Evolutionary conservation across 2,888 invertebrate species (phyloP).

Genomic region (Lampropteryx suffumata): DNA sequence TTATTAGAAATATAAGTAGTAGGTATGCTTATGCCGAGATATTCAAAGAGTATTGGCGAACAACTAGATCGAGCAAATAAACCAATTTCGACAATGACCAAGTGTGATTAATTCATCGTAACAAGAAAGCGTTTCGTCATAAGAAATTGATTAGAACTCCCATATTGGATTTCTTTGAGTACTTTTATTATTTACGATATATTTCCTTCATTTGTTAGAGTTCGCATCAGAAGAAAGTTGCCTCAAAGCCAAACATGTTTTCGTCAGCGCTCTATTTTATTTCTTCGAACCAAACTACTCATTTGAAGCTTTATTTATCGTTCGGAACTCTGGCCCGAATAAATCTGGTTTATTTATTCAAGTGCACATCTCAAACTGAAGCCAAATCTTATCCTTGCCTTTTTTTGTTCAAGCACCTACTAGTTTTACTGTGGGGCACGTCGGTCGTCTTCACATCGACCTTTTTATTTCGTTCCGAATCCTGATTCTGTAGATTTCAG

Average conservation of each 20-base stretch:
- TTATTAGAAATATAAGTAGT: too few species aligned
- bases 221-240: constrained; percentile 8
- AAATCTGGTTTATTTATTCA: constrained; percentile 38
- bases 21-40: too few species aligned
- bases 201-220: constrained; percentile 27
- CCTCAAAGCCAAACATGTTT: constrained; percentile 18
- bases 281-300: constrained; percentile 28
- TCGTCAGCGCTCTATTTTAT: constrained; percentile 26
- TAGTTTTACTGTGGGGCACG: constrained; percentile 50
- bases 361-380: constrained; percentile 37
- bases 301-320: constrained; percentile 19
- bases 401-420: constrained; percentile 34
- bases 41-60: constrained; percentile 6
- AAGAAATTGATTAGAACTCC: constrained; percentile 29
- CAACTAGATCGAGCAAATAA: constrained; percentile 7
- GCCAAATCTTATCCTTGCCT: constrained; percentile 34
- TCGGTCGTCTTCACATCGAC: constrained; percentile 50
- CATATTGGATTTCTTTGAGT: constrained; percentile 31
- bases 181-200: constrained; percentile 25
- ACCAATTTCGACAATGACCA: constrained; percentile 22
- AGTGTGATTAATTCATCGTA: constrained; percentile 25
- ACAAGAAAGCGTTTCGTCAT: constrained; percentile 25
- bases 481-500: constrained; percentile 15
- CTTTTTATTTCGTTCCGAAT: constrained; percentile 56
- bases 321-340: constrained; percentile 13